Base-by-base conservation (phyloP, 2,113 vertebrate genomes). In the Etia nguti region DNA sequence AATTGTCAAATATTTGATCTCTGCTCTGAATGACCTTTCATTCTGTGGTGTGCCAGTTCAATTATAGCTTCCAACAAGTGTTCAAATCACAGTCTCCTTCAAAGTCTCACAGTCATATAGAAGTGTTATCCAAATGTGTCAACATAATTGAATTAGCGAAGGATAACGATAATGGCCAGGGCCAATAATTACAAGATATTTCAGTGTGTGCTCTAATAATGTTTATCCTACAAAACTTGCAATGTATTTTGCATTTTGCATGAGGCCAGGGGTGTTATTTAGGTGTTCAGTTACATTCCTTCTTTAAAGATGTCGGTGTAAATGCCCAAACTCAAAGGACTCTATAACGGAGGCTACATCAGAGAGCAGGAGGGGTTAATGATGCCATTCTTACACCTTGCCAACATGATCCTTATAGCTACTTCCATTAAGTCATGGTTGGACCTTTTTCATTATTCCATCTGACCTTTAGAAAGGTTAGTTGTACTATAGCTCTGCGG, bases 401-500 rank as follows among this genome's bases (percentile, higher is more conserved):
- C 87, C 91, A 84, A 82, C 79, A 65, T 22, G 81, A 87, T 92
- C 84, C 60, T 68, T 62, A 82, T n/a, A 89, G 87, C 80, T 43
- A 22, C 83, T 88, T 91, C 85, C 92, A 92, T 90, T 92, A 93
- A 90, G 92, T 81, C 93, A 83, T 84, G 86, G 85, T 81, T 90
- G 92, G 92, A 88, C 82, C 93, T 84, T 81, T 94, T 95, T 95
- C 88, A 90, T 93, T 91, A 90, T 90, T 93, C 87, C 41, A 79
- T 48, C 86, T 94, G 93, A 96, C 94, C 95, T 95, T 96, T 94
- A 86, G 80, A 93, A 95, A 94, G 93, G 94, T 94, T 91, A 90
- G 86, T 54, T 90, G 82, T 88, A 88, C 82, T 54, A 60, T 84
- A 88, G 92, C 87, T 52, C 57, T 7, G 41, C 52, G 11, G 87